phyloP scores from a whole-genome alignment of 2,797 vertebrate species.

The Pachyuromys duprasi region DNA sequence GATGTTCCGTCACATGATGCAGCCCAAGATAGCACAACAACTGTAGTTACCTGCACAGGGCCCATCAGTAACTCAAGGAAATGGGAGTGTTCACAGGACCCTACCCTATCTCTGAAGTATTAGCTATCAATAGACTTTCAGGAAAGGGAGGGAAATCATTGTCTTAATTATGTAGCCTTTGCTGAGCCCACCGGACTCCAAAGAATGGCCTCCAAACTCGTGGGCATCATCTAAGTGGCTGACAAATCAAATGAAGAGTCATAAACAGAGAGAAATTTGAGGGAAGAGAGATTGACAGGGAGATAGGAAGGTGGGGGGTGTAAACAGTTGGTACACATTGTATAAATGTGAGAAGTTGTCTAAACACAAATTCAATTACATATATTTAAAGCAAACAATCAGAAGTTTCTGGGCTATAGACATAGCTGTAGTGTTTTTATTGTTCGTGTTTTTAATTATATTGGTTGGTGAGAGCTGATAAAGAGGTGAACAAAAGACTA shows the following conservation, averaged over 20 bases:
- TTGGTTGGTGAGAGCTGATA: neutral
- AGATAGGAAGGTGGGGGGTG: neutral
- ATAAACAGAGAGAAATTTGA: neutral
- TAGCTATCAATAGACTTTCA: neutral
- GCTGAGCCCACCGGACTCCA: neutral
- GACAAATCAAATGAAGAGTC: neutral
- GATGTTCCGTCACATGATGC: neutral
- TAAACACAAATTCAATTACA: neutral
- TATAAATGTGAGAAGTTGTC: neutral
- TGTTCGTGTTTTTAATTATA: neutral
- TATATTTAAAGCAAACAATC: neutral
- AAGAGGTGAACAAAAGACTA: neutral
- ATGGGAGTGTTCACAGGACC: neutral
- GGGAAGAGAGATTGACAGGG: neutral
- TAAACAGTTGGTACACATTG: neutral
- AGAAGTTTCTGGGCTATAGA: neutral
- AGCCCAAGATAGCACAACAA: neutral
- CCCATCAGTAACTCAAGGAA: neutral
- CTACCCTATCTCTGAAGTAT: neutral
- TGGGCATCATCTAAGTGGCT: neutral
- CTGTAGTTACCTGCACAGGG: neutral
- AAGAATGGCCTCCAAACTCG: neutral
- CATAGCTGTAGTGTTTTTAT: neutral
- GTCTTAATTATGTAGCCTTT: neutral
- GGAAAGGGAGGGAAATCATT: neutral